Conservation (phyloP, 2,888 invertebrate species). For the Crossocerus cetratus region DNA sequence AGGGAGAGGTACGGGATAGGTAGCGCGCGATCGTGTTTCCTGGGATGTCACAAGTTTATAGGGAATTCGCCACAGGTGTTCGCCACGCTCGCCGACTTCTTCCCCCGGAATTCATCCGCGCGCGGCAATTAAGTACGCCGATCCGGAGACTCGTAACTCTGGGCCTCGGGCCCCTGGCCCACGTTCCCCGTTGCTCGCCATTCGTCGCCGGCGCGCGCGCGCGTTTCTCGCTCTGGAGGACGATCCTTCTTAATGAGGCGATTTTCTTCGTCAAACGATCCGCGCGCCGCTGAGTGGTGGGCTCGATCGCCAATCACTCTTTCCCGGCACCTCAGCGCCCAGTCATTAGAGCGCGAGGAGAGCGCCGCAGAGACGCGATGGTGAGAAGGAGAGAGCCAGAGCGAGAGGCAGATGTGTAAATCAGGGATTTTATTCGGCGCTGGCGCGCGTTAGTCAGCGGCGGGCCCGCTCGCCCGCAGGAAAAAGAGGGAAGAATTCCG, state of each 20-base stretch:
- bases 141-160: background rate
- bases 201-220: no score
- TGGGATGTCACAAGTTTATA: slow-evolving; percentile 30
- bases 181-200: no score
- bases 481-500: slow-evolving; percentile 55
- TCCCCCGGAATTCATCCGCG: slow-evolving; percentile 28
- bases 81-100: slow-evolving; percentile 9
- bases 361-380: no score
- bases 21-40: slow-evolving; percentile 43
- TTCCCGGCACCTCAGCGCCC: slow-evolving; percentile 3
- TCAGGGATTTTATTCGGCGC: slow-evolving; percentile 67
- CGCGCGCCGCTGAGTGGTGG: background rate
- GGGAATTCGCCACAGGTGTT: slow-evolving; percentile 48
- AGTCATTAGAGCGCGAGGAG: slow-evolving; percentile 32
- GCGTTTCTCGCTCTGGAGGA: no score
- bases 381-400: background rate
- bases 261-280: background rate
- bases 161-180: no score
- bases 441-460: slow-evolving; percentile 53
- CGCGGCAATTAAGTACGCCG: slow-evolving; percentile 1
- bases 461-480: slow-evolving; percentile 38
- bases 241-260: background rate
- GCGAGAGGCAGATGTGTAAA: slow-evolving; percentile 58
- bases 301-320: slow-evolving; percentile 23
- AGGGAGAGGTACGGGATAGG: slow-evolving; percentile 3